Base-by-base conservation (phyloP, 2,888 invertebrate genomes). In the Eubasilissa splendida region DNA sequence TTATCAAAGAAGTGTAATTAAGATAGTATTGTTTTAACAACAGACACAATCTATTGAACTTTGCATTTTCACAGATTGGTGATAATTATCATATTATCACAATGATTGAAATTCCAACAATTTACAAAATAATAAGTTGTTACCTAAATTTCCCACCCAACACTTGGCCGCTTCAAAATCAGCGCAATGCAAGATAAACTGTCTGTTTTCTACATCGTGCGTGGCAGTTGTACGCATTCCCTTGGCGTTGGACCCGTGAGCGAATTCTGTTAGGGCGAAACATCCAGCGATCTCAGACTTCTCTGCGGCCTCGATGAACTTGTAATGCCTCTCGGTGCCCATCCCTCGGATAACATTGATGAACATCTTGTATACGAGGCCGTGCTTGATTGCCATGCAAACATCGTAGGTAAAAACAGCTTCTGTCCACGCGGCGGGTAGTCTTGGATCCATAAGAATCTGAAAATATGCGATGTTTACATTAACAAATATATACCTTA, bases 141-240 rank as follows among this genome's bases (percentile, higher is more conserved):
- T 86, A 91, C 94, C 94, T 84, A 94, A 87, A 84, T 94, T 94
- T 8, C 96, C 97, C 52, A 94, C 94, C 98, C 98, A 98, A 87
- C 95, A 96, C 88, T 98, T 98, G 4, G 96, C 96, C 0, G 97
- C 96, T 87, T 97, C 95, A 87, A 97, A 95, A 87, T 96, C 95
- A 0, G 97, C 96, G 0, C 96, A 94, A 86, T 97, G 93, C 81
- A 98, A 88, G 3, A 97, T 89, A 88, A 97, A 97, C 87, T 95
- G 93, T 87, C 93, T 91, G 9, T 92, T 94, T 80, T 91, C 90
- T 0, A 93, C 92, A 86, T 96, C 93, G 87, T 95, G 98, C 0
- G 94, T 96, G 0, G 97, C 97, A 0, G 93, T 94, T 0, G 97
- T 97, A 85, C 95, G 91, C 95, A 98, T 95, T 4, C 94, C 95